Evolutionary conservation across 37 sponge, comb jelly and placozoan genomes (phyloP), one percentile per base, ranked within the genome.

Genomic region (Cliona cf. orientalis): DNA sequence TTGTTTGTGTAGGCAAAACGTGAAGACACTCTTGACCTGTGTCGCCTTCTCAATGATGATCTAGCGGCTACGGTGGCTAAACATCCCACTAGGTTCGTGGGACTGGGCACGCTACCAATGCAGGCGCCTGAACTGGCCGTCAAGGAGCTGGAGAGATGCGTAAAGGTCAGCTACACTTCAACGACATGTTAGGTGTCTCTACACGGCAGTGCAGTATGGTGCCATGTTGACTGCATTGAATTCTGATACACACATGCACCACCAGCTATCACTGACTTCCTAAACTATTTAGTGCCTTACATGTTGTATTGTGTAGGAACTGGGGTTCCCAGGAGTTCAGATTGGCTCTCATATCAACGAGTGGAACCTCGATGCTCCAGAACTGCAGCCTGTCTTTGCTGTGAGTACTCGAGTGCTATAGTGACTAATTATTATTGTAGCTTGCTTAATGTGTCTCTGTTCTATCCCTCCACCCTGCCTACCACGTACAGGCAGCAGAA

Each of bases 321-420:
- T 94, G 33, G 87, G 87, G 0, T 90, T 96, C 55, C 91, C 93
- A 25, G 96, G 96, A 28, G 85, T 96, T n/a, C 82, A 96, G 84
- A 96, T 96, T 61, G 96, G 96, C 33, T 96, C 96, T n/a, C 96
- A 96, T 66, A 78, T 96, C 63, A 85, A 86, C 0, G 91, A 86
- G 25, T 90, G 91, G 95, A 92, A 96, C 75, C 61, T 96, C 11
- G 96, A 96, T 73, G 91, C 93, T 41, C 93, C 96, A 25, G 96
- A 96, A 38, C 68, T 96, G 36, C 93, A 85, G 56, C 72, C 82
- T 83, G 87, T 96, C 55, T 96, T 96, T 84, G 78, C 78, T 12
- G 94, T 88, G 40, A 43, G 81, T 74, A 25, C 14, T 2, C n/a
- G 25, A 35, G 23, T 67, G 34, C 3, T 67, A 33, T 67, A 2